phyloP scores from a whole-genome alignment of 2,888 invertebrate genomes.

The Drosophila colorata region DNA sequence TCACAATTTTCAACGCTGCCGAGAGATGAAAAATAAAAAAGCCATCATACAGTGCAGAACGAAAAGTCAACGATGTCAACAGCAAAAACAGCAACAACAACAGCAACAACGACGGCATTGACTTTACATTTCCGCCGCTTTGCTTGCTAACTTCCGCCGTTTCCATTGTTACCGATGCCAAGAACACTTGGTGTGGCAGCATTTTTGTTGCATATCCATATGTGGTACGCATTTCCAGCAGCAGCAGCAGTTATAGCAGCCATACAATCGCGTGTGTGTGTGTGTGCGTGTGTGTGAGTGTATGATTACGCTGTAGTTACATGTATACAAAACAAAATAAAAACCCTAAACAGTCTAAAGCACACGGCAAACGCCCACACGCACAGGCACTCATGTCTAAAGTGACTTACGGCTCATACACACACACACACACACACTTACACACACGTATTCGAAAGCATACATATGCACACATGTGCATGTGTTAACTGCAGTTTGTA shows the following conservation, averaged over 20 bases:
- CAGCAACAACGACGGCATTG: constrained; percentile 61
- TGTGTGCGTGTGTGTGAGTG: neutral
- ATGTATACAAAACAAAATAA: constrained; percentile 26
- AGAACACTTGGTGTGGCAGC: constrained; percentile 42
- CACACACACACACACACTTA: neutral
- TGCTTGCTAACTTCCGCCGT: constrained; percentile 67
- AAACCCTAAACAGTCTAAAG: constrained; percentile 40
- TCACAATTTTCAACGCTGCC: constrained; percentile 34
- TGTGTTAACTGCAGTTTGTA: constrained; percentile 43
- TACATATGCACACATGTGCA: constrained; percentile 1
- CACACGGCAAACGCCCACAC: constrained; percentile 6
- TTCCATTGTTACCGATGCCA: constrained; percentile 43
- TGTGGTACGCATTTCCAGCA: constrained; percentile 49
- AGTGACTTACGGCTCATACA: constrained; percentile 40
- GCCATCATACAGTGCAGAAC: constrained; percentile 1
- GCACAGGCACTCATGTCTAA: constrained; percentile 13
- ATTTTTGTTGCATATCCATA: constrained; percentile 38
- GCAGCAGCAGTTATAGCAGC: constrained; percentile 16
- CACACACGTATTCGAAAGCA: neutral
- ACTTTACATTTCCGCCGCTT: constrained; percentile 79
- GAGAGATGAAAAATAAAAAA: neutral
- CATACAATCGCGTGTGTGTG: constrained; percentile 1
- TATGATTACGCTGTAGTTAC: constrained; percentile 24
- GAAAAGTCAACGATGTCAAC: constrained; percentile 27
- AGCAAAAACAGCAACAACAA: constrained; percentile 10